Base-by-base conservation (phyloP, 2,113 vertebrate species). In the Benthochromis sp. region DNA sequence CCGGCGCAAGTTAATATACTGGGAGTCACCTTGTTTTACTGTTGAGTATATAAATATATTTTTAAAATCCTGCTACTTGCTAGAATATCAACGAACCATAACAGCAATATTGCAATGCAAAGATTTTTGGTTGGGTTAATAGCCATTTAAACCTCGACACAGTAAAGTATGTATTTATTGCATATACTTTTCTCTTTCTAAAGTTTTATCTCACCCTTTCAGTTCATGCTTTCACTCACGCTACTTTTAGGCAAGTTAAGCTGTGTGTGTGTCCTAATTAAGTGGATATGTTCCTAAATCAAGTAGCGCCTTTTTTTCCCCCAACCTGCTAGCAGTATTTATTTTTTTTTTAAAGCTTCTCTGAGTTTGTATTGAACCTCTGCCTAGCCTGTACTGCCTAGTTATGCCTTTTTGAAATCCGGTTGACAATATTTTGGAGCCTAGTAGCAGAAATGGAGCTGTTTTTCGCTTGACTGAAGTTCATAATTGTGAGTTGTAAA, bases 301-400 rank as follows among this genome's bases (percentile, higher is more conserved):
- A 87, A 78, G 81, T 87, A 86, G 86, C 13, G 21, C 69, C 84
- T 69, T 63, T 34, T 55, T 24, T 19, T 54, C 0, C 5, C 29
- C 76, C 71, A 73, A 94, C 94, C 92, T 93, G 80, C 91, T 95
- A 87, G 91, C 93, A 94, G 94, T 95, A 94, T 96, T 95, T 92
- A 0, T 29, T 5, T 12, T 21, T 43, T 45, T 14, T 2, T 0
- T 24, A 16, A 96, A 95, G 95, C 96, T 96, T 95, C 96, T 94
- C 95, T 92, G 94, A 95, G 96, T 96, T 95, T 96, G 92, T 96
- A 93, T 96, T 96, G 92, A 96, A 94, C 95, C 80, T 95, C 92
- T 88, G 84, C 86, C 86, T 87, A 83, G 84, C 84, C 63, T 96
- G 88, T 88, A 82, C 84, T 63, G 85, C 91, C 80, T 82, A 83